Percentiles rank a stretch among this genome's conserved stretches.
These are phyloP conservation scores for Neodiprion lecontei DNA, from an alignment of 1,140 invertebrate species.

Conservation along the genomic window DNA sequence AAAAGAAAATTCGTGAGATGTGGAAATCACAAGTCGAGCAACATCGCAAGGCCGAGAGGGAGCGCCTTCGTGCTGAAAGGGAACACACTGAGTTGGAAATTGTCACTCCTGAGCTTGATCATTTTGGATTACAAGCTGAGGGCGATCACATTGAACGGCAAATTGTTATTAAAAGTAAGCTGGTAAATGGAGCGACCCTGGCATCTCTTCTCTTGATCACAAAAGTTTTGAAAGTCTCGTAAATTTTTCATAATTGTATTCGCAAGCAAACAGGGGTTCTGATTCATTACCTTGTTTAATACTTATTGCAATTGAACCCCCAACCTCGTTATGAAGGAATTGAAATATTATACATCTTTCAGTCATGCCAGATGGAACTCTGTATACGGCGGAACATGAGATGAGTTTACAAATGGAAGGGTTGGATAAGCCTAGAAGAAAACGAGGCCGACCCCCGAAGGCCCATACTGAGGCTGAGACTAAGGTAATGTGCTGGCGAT, in stretches of 20 bases:
- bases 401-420: conserved; percentile 68
- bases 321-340: too few relatives aligned
- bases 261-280: too few relatives aligned
- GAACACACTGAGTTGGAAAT: conserved; percentile 31
- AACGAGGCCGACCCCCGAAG: conserved; percentile 74
- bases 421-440: conserved; percentile 69
- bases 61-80: conserved; percentile 38
- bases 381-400: conserved; percentile 66
- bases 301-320: too few relatives aligned
- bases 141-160: conserved; percentile 57
- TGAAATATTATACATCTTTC: conserved; percentile 29
- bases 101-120: conserved; percentile 33
- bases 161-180: conserved; percentile 60
- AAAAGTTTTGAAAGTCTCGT: not conserved
- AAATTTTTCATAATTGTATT: too few relatives aligned
- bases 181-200: not conserved
- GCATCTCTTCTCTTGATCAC: not conserved
- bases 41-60: conserved; percentile 43
- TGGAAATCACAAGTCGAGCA: conserved; percentile 58
- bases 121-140: conserved; percentile 29
- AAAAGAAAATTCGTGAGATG: conserved; percentile 65
- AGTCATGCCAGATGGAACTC: conserved; percentile 64
- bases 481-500: conserved; percentile 37
- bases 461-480: conserved; percentile 49
- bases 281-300: too few relatives aligned